Evolutionary conservation across 1,140 invertebrate species (phyloP).

Genomic region (Aphaenogaster floridana): DNA sequence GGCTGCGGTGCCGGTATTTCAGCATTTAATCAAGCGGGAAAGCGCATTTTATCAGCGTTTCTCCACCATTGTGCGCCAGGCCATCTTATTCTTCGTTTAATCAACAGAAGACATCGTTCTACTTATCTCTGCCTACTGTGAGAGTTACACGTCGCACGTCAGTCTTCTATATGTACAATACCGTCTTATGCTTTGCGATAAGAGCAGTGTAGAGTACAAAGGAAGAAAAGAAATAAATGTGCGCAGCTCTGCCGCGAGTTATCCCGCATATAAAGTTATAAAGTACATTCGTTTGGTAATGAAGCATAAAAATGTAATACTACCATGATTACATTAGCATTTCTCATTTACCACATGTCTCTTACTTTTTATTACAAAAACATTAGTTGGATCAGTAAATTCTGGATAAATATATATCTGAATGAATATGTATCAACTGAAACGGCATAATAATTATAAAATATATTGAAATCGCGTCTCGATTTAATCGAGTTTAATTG

Average conservation of each 20-base stretch:
- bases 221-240: not conserved
- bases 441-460: not conserved
- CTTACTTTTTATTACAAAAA: not conserved
- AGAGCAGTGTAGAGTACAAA: not conserved
- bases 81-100: conserved; percentile 36
- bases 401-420: not conserved
- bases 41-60: conserved; percentile 25
- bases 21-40: conserved; percentile 31
- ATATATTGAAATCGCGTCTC: not conserved
- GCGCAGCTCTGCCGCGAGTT: not conserved
- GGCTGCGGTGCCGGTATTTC: not conserved
- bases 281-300: not conserved
- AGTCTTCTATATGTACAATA: conserved; percentile 1
- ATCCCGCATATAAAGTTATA: not conserved
- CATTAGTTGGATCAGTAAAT: not conserved
- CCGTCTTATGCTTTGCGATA: conserved; percentile 19
- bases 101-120: conserved; percentile 37
- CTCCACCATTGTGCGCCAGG: not conserved
- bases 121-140: conserved; percentile 32
- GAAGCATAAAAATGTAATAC: not conserved
- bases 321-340: conserved; percentile 4
- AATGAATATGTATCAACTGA: not conserved
- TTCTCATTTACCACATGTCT: not conserved
- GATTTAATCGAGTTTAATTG: not conserved
- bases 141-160: not conserved